Conservation (phyloP, 1,140 invertebrate genomes). For the Cherax destructor region DNA sequence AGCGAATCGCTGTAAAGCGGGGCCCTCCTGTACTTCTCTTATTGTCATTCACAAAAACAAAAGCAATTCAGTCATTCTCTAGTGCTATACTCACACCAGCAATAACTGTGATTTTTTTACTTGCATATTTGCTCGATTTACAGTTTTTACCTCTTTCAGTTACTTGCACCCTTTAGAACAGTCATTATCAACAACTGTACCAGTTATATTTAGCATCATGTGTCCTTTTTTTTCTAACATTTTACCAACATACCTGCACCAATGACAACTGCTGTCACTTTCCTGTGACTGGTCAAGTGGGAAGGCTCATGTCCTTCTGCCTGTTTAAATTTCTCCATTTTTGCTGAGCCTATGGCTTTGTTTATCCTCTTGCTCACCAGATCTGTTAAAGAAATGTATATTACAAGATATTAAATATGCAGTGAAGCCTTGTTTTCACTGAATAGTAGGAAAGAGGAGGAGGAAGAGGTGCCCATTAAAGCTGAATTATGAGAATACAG, state of each 20-base stretch:
- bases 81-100: background rate
- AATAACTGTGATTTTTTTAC: background rate
- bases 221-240: background rate
- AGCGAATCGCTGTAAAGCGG: no score
- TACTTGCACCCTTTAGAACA: background rate
- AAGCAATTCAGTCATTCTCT: background rate
- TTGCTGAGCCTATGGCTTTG: background rate
- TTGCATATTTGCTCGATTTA: background rate
- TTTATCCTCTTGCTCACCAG: no score
- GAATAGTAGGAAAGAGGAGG: no score
- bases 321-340: background rate
- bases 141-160: background rate
- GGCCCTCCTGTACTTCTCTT: no score
- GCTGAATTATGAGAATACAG: no score
- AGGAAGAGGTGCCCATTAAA: no score
- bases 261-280: conserved; percentile 30
- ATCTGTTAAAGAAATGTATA: no score
- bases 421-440: no score
- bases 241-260: conserved; percentile 22
- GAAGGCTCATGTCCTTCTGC: background rate
- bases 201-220: no score
- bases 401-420: no score
- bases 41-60: no score
- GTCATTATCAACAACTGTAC: no score
- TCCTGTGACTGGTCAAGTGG: conserved; percentile 3